A percentile compares a stretch with the other conserved stretches of the same genome.
These are phyloP conservation scores for Homarus americanus DNA, from an alignment of 1,140 invertebrate species.

Conservation along the genomic window DNA sequence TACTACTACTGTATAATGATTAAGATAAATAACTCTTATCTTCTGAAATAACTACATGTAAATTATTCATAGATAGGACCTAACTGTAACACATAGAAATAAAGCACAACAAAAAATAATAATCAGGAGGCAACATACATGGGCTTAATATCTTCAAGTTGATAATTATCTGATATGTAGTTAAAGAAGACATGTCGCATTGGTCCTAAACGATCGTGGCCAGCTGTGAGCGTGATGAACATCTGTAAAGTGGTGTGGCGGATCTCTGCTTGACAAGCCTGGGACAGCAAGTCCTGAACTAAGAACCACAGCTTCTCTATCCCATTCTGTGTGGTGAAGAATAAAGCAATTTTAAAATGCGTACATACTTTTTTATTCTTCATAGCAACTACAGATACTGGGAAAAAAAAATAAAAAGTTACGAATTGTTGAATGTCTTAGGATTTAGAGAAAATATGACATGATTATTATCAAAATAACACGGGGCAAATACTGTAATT, in stretches of 20 bases:
- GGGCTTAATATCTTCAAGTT: constrained; percentile 51
- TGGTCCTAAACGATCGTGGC: constrained; percentile 46
- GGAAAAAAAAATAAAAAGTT: too few species aligned
- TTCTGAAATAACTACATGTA: too few species aligned
- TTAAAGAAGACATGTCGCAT: constrained; percentile 64
- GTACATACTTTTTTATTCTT: too few species aligned
- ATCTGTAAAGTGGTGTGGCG: constrained; percentile 57
- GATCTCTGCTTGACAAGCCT: constrained; percentile 32
- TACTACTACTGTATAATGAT: too few species aligned
- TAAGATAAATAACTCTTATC: too few species aligned
- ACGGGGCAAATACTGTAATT: too few species aligned
- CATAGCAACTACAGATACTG: too few species aligned
- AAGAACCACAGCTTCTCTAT: constrained; percentile 57
- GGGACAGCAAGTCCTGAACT: constrained; percentile 33
- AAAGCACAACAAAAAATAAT: background rate
- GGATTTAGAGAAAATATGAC: too few species aligned
- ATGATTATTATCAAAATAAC: too few species aligned
- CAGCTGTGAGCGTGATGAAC: constrained; percentile 43
- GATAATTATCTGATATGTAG: constrained; percentile 54
- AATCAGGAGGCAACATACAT: constrained; percentile 21
- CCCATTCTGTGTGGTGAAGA: constrained; percentile 43
- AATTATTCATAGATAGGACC: too few species aligned
- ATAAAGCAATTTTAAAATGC: too few species aligned
- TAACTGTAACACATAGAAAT: background rate
- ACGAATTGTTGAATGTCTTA: too few species aligned